A percentile compares a stretch with the other conserved stretches of the same genome.
These are phyloP conservation scores for Sphaerophoria rueppellii DNA, from an alignment of 2,888 invertebrate species.

Conservation along the genomic window DNA sequence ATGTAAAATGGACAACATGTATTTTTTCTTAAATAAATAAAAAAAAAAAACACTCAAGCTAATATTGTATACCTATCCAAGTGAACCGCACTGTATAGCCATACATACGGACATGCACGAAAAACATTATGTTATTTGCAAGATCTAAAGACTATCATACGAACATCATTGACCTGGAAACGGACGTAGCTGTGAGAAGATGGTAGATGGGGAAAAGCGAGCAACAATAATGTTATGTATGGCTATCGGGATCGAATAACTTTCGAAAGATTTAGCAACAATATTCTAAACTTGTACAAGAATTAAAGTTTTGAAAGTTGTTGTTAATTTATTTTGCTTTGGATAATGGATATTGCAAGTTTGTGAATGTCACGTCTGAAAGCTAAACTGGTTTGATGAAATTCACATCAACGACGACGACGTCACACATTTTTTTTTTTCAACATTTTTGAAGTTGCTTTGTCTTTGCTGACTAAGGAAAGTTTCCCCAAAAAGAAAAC, in stretches of 20 bases:
- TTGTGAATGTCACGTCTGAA: constrained; percentile 33
- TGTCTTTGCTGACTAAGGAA: constrained; percentile 51
- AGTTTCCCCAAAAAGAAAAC: constrained; percentile 40
- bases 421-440: constrained; percentile 55
- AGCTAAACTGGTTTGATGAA: constrained; percentile 24
- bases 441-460: constrained; percentile 9
- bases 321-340: constrained; percentile 14
- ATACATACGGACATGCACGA: background rate
- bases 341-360: constrained; percentile 1
- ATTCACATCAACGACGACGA: constrained; percentile 36
- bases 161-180: constrained; percentile 70
- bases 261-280: constrained; percentile 68
- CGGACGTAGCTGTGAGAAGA: background rate
- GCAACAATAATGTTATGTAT: background rate
- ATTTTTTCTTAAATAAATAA: background rate
- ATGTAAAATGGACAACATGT: too few species aligned
- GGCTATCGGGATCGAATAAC: constrained; percentile 1
- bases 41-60: background rate
- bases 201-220: constrained; percentile 17
- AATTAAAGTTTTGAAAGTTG: constrained; percentile 38
- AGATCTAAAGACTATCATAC: constrained; percentile 48
- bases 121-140: constrained; percentile 29
- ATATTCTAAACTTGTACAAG: constrained; percentile 10
- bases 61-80: constrained; percentile 16
- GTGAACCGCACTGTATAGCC: constrained; percentile 13